Conservation (phyloP, 1,140 invertebrate species). For the Melanaphis sacchari region DNA sequence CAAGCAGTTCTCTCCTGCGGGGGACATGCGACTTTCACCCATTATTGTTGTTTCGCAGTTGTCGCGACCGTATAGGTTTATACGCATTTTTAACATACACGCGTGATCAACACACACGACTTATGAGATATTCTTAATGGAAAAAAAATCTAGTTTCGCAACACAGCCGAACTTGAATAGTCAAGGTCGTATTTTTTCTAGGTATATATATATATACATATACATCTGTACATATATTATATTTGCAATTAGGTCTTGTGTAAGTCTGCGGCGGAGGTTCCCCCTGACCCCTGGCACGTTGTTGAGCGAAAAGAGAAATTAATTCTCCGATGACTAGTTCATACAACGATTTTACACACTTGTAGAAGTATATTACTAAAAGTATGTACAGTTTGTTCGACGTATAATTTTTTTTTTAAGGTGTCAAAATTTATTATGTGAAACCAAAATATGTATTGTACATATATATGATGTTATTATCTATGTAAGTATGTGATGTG, state of each 20-base stretch:
- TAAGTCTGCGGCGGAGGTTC: not conserved
- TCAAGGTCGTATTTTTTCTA: not conserved
- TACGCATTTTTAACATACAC: not conserved
- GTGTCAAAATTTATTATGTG: not conserved
- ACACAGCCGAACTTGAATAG: not conserved
- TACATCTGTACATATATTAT: not conserved
- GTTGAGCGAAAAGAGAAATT: not conserved
- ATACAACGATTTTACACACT: not conserved
- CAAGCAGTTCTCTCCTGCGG: not conserved
- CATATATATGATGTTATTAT: not conserved
- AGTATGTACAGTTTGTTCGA: not conserved
- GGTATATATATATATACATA: not conserved
- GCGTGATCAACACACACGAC: not conserved
- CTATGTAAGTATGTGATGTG: not conserved
- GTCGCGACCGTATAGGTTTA: not conserved
- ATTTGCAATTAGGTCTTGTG: not conserved
- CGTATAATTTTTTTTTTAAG: not conserved
- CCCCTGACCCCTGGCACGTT: too few species aligned
- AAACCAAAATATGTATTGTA: not conserved
- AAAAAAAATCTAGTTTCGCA: not conserved
- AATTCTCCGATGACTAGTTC: not conserved
- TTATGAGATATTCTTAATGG: not conserved
- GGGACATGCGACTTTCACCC: constrained; percentile 17
- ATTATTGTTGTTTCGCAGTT: not conserved
- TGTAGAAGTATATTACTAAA: not conserved